A percentile compares a stretch with the other conserved stretches of the same genome.
Conservation (phyloP, 2,113 vertebrate species). For the Crotalus horridus region DNA sequence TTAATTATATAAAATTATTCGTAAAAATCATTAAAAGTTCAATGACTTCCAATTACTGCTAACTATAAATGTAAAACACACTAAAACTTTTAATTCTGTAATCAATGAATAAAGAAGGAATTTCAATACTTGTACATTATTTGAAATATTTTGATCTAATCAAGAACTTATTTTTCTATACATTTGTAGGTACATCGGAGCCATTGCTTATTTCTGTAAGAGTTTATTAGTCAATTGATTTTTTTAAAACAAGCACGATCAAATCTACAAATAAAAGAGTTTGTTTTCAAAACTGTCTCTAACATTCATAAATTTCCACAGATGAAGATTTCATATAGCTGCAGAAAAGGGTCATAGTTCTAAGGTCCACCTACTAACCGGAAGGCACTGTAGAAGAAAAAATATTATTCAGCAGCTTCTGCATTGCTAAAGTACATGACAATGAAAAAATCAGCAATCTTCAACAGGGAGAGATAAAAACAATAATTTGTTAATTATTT, state of each 20-base stretch:
- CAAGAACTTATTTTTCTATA: not conserved
- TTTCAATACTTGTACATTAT: not conserved
- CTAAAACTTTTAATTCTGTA: not conserved
- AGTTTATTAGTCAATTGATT: not conserved
- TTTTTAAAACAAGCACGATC: not conserved
- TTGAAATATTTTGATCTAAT: not conserved
- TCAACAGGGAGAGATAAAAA: not conserved
- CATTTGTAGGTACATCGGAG: not conserved
- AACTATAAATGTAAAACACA: not conserved
- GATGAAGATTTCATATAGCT: not conserved
- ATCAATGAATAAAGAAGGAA: not conserved
- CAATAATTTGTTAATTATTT: not conserved
- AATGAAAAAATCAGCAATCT: not conserved
- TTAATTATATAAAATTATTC: not conserved
- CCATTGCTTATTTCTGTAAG: not conserved
- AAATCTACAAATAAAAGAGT: not conserved
- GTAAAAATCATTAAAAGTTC: not conserved
- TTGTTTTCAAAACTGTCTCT: not conserved
- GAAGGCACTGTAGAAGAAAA: not conserved
- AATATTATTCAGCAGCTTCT: not conserved
- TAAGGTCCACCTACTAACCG: not conserved
- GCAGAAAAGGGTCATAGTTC: not conserved
- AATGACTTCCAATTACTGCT: not conserved
- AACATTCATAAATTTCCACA: not conserved
- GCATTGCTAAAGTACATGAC: not conserved